Conservation (phyloP, 2,888 invertebrate species). For the Alitta virens region DNA sequence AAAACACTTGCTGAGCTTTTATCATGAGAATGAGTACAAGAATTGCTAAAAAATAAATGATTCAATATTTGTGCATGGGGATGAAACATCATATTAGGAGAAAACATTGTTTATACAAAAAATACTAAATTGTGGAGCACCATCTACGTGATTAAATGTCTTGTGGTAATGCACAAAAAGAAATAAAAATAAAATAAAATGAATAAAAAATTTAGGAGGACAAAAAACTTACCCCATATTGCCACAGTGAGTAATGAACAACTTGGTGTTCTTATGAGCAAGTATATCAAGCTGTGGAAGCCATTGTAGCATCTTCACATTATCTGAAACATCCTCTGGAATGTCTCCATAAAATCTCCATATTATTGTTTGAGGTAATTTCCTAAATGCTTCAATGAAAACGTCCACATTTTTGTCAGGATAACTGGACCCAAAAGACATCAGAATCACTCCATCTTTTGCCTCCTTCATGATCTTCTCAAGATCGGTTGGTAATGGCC, state of each 20-base stretch:
- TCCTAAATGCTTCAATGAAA: not conserved
- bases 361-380: not conserved
- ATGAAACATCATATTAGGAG: too few relatives aligned
- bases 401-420: not conserved
- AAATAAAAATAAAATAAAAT: too few relatives aligned
- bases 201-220: too few relatives aligned
- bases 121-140: too few relatives aligned
- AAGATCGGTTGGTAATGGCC: constrained; percentile 3
- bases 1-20: too few relatives aligned
- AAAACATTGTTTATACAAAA: too few relatives aligned
- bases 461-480: not conserved
- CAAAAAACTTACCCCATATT: not conserved
- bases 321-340: not conserved
- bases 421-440: not conserved
- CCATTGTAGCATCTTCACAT: constrained; percentile 26
- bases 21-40: too few relatives aligned
- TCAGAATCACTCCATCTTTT: not conserved
- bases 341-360: not conserved
- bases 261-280: constrained; percentile 29
- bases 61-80: too few relatives aligned
- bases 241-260: constrained; percentile 35
- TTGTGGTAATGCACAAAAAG: too few relatives aligned
- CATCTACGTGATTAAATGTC: too few relatives aligned
- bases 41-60: too few relatives aligned
- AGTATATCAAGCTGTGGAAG: constrained; percentile 34